Evolutionary conservation across 2,888 invertebrate genomes (phyloP).

Genomic region (Periphyllus acericola): DNA sequence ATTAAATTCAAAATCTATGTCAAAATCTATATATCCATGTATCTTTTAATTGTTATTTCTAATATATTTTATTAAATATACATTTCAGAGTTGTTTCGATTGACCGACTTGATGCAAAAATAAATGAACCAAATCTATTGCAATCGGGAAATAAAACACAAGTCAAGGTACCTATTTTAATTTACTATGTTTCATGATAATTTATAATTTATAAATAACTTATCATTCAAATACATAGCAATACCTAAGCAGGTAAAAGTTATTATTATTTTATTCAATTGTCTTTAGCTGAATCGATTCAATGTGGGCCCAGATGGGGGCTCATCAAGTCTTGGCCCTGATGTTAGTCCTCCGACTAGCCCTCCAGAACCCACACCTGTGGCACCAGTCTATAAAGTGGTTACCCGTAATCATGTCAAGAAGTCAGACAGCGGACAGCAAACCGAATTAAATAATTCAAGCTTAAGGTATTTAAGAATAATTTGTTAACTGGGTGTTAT

Average conservation of each 20-base stretch:
- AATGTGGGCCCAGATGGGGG: slow-evolving; percentile 63
- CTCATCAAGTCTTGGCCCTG: slow-evolving; percentile 63
- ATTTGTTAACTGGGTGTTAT: background rate
- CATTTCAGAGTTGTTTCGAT: slow-evolving; percentile 24
- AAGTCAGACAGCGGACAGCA: slow-evolving; percentile 71
- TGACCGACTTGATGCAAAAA: slow-evolving; percentile 37
- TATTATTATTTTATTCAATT: slow-evolving; percentile 24
- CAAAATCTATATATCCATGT: too few relatives aligned
- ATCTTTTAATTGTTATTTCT: background rate
- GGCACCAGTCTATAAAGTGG: slow-evolving; percentile 66
- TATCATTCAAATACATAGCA: too few relatives aligned
- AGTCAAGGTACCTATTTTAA: slow-evolving; percentile 38
- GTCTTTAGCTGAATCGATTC: slow-evolving; percentile 61
- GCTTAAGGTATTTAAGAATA: slow-evolving; percentile 56
- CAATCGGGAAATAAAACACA: slow-evolving; percentile 34
- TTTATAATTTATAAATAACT: background rate
- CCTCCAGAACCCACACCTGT: slow-evolving; percentile 65
- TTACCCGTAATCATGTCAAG: slow-evolving; percentile 66
- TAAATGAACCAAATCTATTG: slow-evolving; percentile 37
- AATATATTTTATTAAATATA: background rate
- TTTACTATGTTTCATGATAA: background rate
- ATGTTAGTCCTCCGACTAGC: slow-evolving; percentile 63
- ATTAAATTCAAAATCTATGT: background rate
- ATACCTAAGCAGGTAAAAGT: background rate
- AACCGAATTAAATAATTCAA: slow-evolving; percentile 68